Conservation (phyloP, 1,140 invertebrate species). For the Danaus plexippus region DNA sequence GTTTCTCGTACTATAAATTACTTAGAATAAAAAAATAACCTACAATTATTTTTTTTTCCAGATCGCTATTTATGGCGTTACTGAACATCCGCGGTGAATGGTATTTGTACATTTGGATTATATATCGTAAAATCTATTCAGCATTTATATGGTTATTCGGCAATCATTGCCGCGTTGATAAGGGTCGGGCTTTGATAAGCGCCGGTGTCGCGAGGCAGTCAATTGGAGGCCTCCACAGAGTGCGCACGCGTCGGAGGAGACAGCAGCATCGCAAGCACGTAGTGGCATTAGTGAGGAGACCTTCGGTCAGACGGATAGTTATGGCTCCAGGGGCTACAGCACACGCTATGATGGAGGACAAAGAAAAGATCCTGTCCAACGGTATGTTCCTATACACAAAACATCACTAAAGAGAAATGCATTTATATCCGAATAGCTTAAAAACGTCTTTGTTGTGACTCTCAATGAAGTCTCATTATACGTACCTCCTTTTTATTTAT, state of each 20-base stretch:
- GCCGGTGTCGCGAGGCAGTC: conserved; percentile 49
- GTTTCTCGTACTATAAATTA: background rate
- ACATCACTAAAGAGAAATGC: too few species aligned
- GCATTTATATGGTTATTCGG: conserved; percentile 59
- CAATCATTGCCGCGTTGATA: conserved; percentile 65
- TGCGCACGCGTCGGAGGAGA: conserved; percentile 59
- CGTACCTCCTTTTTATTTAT: too few species aligned
- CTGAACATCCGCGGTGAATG: conserved; percentile 57
- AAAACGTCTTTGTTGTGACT: too few species aligned
- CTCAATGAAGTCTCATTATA: too few species aligned
- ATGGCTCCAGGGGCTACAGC: conserved; percentile 66
- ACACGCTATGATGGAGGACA: conserved; percentile 67
- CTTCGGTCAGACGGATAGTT: conserved; percentile 57
- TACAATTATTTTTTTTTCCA: conserved; percentile 37
- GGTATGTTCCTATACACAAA: conserved; percentile 32
- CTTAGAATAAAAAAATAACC: background rate
- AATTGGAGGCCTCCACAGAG: conserved; percentile 54
- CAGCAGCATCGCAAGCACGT: conserved; percentile 46
- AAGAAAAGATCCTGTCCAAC: conserved; percentile 57
- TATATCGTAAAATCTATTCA: conserved; percentile 64
- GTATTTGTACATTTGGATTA: conserved; percentile 59
- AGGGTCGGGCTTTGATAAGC: conserved; percentile 60
- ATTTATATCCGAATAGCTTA: too few species aligned
- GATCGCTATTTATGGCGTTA: conserved; percentile 65
- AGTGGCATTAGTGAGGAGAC: conserved; percentile 57